A percentile compares a stretch with the other conserved stretches of the same genome.
These are phyloP conservation scores for Odontophorus gujanensis DNA, from an alignment of 2,113 vertebrate genomes.

Conservation along the genomic window DNA sequence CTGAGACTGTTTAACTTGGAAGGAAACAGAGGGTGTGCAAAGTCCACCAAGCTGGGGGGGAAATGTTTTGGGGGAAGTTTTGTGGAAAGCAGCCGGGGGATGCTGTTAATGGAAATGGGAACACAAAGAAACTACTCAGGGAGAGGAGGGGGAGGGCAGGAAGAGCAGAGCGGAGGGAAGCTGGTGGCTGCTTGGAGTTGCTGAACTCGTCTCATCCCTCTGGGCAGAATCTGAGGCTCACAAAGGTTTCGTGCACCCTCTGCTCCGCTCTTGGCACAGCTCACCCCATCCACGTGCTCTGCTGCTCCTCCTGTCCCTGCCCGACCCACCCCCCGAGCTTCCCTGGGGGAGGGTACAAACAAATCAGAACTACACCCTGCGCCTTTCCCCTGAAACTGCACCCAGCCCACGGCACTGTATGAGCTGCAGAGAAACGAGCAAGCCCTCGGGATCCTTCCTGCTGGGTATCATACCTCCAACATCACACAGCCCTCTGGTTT, in stretches of 20 bases:
- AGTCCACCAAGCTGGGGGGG: background rate
- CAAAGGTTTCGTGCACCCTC: slow-evolving; percentile 19
- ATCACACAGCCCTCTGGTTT: background rate
- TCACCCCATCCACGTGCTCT: slow-evolving; percentile 9
- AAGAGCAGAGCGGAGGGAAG: background rate
- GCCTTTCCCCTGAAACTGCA: background rate
- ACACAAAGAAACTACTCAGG: background rate
- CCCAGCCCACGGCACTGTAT: background rate
- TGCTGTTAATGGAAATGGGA: background rate
- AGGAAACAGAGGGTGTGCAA: slow-evolving; percentile 3
- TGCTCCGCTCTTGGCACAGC: slow-evolving; percentile 23
- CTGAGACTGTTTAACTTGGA: slow-evolving; percentile 59
- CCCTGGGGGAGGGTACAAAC: background rate
- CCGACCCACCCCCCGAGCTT: background rate
- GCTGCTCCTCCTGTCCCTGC: background rate
- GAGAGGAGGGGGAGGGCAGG: background rate
- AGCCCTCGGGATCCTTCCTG: background rate
- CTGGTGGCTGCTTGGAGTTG: background rate
- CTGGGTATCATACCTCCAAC: background rate
- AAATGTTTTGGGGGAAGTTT: background rate
- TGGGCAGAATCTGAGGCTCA: slow-evolving; percentile 24
- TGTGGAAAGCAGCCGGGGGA: background rate
- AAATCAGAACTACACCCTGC: background rate
- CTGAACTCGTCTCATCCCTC: background rate
- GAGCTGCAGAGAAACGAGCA: background rate